Conservation (phyloP, 2,888 invertebrate genomes). For the Pseudococcus longispinus region DNA sequence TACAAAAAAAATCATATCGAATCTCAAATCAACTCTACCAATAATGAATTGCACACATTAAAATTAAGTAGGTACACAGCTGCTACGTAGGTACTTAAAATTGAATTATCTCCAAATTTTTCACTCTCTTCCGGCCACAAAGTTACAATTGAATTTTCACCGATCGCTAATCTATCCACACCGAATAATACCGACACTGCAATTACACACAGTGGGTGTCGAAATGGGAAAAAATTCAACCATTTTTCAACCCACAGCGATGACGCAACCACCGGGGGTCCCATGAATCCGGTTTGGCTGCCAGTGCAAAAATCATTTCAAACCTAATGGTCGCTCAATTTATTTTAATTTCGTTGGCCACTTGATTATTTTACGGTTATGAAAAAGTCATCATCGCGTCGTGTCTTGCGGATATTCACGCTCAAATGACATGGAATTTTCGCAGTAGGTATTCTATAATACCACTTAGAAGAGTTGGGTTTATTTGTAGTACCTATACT, state of each 20-base stretch:
- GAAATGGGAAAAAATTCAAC: not conserved
- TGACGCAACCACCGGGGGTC: not conserved
- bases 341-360: slow-evolving; percentile 10
- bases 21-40: too few relatives aligned
- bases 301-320: not conserved
- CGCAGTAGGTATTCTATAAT: not conserved
- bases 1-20: too few relatives aligned
- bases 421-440: not conserved
- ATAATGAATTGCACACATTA: too few relatives aligned
- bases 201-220: not conserved
- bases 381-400: not conserved
- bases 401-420: not conserved
- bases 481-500: not conserved
- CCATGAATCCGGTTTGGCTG: not conserved
- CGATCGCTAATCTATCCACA: not conserved
- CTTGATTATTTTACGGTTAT: not conserved
- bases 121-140: not conserved
- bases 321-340: not conserved
- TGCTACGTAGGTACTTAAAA: not conserved
- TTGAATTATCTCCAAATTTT: not conserved
- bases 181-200: not conserved
- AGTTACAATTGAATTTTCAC: not conserved
- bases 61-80: too few relatives aligned
- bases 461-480: not conserved
- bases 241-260: not conserved